Conservation (phyloP, 2,113 vertebrate species). For the Tachycineta bicolor region DNA sequence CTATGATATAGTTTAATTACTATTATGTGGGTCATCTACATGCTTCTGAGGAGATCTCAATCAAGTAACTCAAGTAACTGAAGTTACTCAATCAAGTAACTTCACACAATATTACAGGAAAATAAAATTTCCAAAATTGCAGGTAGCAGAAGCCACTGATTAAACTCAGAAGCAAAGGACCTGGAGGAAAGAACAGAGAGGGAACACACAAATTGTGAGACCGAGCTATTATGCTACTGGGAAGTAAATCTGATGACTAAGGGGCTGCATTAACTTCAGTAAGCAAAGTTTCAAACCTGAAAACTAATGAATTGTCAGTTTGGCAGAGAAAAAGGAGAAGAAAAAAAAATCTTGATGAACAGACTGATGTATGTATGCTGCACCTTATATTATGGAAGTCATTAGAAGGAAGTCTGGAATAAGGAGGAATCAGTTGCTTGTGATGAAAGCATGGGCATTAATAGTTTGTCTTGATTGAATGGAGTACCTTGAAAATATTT, state of each 20-base stretch:
- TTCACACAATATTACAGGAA: neutral
- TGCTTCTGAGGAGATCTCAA: neutral
- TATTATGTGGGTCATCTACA: neutral
- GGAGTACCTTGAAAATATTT: neutral
- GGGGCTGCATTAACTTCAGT: neutral
- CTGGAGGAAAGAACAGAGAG: neutral
- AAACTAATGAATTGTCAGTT: neutral
- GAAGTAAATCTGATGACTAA: neutral
- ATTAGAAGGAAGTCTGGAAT: neutral
- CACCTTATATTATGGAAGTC: neutral
- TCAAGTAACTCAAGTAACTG: no score
- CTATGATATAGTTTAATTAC: neutral
- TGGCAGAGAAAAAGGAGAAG: neutral
- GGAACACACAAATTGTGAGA: neutral
- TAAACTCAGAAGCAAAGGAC: neutral
- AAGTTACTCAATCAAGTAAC: neutral
- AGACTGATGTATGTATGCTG: neutral
- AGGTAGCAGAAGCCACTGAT: neutral
- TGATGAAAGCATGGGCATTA: neutral
- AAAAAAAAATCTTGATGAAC: neutral
- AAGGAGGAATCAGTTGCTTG: neutral
- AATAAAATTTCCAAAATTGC: neutral
- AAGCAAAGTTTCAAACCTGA: neutral
- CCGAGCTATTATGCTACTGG: accelerated
- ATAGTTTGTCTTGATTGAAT: neutral